Conservation (phyloP, 1,140 invertebrate species). For the Trypoxylus dichotomus region DNA sequence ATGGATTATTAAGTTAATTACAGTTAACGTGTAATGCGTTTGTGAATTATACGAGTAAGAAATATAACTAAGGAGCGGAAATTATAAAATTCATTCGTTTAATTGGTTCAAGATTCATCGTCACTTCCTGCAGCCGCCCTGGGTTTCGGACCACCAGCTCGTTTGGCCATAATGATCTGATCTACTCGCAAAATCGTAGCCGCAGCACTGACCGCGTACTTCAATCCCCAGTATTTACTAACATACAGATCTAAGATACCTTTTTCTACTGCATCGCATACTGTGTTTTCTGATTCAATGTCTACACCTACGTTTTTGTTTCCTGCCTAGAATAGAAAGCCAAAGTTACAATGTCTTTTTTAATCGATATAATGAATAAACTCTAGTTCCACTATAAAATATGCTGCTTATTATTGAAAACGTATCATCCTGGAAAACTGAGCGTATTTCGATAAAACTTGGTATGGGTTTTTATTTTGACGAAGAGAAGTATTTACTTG, state of each 20-base stretch:
- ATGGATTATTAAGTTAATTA: conserved; percentile 14
- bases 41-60: background rate
- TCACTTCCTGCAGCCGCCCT: conserved; percentile 68
- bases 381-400: no score
- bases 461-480: no score
- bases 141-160: conserved; percentile 92
- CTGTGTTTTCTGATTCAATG: conserved; percentile 74
- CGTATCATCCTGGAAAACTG: no score
- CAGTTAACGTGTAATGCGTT: background rate
- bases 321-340: conserved; percentile 62
- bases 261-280: conserved; percentile 74
- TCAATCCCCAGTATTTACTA: conserved; percentile 91
- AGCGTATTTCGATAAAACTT: no score
- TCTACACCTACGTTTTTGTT: conserved; percentile 85
- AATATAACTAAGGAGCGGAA: background rate
- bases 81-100: background rate
- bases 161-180: conserved; percentile 98
- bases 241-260: conserved; percentile 84
- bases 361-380: no score
- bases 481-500: no score
- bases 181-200: conserved; percentile 96
- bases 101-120: conserved; percentile 58
- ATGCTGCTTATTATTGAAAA: no score
- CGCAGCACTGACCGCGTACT: conserved; percentile 92
- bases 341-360: background rate